phyloP scores from a whole-genome alignment of 2,797 vertebrate genomes.

The Antrozous pallidus region DNA sequence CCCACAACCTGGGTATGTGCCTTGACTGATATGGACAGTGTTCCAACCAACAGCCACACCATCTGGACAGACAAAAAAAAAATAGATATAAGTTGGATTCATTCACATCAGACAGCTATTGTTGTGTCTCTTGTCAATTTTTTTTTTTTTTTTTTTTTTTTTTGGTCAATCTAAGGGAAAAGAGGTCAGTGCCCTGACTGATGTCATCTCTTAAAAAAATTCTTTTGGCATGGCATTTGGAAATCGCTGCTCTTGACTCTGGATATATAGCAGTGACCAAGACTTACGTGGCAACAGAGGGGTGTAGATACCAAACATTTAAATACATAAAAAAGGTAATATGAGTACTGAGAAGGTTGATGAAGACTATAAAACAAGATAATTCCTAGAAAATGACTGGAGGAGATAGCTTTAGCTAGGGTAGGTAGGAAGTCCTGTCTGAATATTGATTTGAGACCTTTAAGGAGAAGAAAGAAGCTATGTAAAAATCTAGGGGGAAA shows the following conservation, averaged over 20 bases:
- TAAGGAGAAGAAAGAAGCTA: neutral
- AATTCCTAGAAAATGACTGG: neutral
- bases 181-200: neutral
- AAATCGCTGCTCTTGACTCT: neutral
- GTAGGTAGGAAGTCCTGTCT: neutral
- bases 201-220: neutral
- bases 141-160: neutral
- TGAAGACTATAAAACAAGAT: neutral
- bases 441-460: neutral
- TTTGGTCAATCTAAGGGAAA: neutral
- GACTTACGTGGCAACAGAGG: neutral
- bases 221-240: neutral
- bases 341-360: neutral
- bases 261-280: neutral
- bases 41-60: neutral
- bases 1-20: neutral
- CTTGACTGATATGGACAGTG: neutral
- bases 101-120: neutral
- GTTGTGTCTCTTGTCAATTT: too few relatives aligned
- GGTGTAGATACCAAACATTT: neutral
- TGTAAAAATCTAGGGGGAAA: neutral
- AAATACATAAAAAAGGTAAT: neutral
- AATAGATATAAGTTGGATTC: neutral
- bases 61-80: neutral
- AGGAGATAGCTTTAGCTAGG: neutral